Evolutionary conservation across 92 coral and sea anemone genomes (phyloP).

Genomic region (Ricordea florida): DNA sequence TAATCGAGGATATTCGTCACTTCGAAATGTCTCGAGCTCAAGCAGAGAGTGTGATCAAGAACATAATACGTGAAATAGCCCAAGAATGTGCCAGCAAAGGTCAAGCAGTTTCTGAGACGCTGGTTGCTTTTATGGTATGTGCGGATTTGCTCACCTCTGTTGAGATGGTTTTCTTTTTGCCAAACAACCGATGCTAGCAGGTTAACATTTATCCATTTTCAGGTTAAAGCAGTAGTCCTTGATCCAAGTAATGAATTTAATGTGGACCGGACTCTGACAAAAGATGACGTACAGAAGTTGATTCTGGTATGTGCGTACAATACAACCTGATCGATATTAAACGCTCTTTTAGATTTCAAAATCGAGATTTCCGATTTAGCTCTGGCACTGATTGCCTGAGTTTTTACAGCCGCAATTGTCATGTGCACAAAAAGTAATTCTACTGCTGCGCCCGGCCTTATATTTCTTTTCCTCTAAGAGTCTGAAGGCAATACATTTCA

Average conservation of each 20-base stretch:
- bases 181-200: not conserved
- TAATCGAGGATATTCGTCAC: not conserved
- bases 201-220: not conserved
- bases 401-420: too few species aligned
- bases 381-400: too few species aligned
- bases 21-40: slow-evolving; percentile 91
- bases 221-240: slow-evolving; percentile 97
- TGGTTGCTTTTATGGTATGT: slow-evolving; percentile 96
- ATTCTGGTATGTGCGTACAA: slow-evolving; percentile 67
- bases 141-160: not conserved
- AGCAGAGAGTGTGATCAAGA: slow-evolving; percentile 98
- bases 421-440: too few species aligned
- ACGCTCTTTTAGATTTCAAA: too few species aligned
- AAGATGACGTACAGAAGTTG: slow-evolving; percentile 98
- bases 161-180: not conserved
- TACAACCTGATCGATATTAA: not conserved
- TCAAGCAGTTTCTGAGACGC: slow-evolving; percentile 97
- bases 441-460: too few species aligned
- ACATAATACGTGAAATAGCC: slow-evolving; percentile 96
- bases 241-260: slow-evolving; percentile 98
- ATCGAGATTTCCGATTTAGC: too few species aligned
- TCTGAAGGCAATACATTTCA: too few species aligned
- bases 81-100: slow-evolving; percentile 98
- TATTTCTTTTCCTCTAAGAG: too few species aligned
- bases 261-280: slow-evolving; percentile 97